These are phyloP conservation scores for Silurus lanzhouensis DNA, from an alignment of 2,797 vertebrate species.

Conservation along the genomic window DNA sequence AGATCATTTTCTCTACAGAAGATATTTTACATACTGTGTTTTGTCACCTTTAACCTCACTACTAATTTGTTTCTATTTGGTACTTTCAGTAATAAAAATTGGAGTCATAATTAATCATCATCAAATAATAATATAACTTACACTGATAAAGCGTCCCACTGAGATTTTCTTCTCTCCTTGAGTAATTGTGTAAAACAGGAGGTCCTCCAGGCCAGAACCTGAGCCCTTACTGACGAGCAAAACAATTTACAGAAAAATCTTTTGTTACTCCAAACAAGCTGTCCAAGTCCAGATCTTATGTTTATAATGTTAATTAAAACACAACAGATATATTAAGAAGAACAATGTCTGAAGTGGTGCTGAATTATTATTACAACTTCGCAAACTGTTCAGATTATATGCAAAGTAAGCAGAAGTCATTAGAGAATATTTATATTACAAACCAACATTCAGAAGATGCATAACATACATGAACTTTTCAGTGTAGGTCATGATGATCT, in stretches of 20 bases:
- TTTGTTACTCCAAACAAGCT: not conserved
- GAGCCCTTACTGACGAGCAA: constrained; percentile 61
- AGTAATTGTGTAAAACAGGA: constrained; percentile 89
- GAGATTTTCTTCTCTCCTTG: constrained; percentile 84
- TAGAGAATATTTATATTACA: not conserved
- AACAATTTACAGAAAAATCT: constrained; percentile 19
- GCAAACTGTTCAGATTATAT: not conserved
- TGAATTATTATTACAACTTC: not conserved
- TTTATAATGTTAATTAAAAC: not conserved
- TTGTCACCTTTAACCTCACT: not conserved
- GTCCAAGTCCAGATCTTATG: not conserved
- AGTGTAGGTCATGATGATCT: too few species aligned
- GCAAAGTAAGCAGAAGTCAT: not conserved
- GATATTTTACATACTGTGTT: not conserved
- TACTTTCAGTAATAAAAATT: not conserved
- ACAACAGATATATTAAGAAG: not conserved
- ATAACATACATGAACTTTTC: too few species aligned
- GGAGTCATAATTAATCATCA: not conserved
- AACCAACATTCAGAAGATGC: not conserved
- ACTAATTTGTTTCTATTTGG: not conserved
- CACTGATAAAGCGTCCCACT: constrained; percentile 82
- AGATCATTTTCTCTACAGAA: too few species aligned
- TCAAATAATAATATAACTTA: constrained; percentile 51
- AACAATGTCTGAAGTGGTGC: too few species aligned
- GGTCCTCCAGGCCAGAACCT: constrained; percentile 80